Conservation (phyloP, 92 coral and sea anemone genomes). For the Meandrina meandrites region DNA sequence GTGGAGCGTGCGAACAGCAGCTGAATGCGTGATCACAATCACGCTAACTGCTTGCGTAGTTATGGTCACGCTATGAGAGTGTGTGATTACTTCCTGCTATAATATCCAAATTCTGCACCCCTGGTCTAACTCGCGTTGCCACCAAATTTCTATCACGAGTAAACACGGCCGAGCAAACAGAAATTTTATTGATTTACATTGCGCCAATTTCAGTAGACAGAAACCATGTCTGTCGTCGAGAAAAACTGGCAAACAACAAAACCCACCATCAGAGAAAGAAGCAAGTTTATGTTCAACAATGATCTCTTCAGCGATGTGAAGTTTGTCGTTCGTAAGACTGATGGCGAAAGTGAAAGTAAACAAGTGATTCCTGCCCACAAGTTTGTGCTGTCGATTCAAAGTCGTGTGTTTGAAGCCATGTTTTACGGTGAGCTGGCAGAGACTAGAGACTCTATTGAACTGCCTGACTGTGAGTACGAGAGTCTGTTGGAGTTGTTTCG, state of each 20-base stretch:
- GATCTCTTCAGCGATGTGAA: slow-evolving; percentile 56
- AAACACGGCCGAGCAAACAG: too few relatives aligned
- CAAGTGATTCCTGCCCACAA: slow-evolving; percentile 41
- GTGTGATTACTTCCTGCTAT: too few relatives aligned
- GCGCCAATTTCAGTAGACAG: too few relatives aligned
- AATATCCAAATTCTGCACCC: too few relatives aligned
- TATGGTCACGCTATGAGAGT: too few relatives aligned
- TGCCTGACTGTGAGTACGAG: slow-evolving; percentile 54
- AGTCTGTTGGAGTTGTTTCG: slow-evolving; percentile 63
- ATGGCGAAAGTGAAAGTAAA: slow-evolving; percentile 19
- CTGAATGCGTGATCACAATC: too few relatives aligned
- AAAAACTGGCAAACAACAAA: slow-evolving; percentile 62
- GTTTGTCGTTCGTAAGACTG: slow-evolving; percentile 24
- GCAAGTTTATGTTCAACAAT: slow-evolving; percentile 63
- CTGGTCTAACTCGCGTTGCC: too few relatives aligned
- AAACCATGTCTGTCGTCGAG: background rate
- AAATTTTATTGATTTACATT: too few relatives aligned
- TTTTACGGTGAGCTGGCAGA: slow-evolving; percentile 61
- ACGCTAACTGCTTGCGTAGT: too few relatives aligned
- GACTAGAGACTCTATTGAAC: slow-evolving; percentile 11
- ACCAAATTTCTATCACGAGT: too few relatives aligned
- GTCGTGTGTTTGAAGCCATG: slow-evolving; percentile 72
- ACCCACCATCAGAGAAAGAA: slow-evolving; percentile 67
- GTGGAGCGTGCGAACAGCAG: too few relatives aligned
- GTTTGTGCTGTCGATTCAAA: slow-evolving; percentile 35